phyloP scores from a whole-genome alignment of 2,888 invertebrate species.

The Dasypolia templi region DNA sequence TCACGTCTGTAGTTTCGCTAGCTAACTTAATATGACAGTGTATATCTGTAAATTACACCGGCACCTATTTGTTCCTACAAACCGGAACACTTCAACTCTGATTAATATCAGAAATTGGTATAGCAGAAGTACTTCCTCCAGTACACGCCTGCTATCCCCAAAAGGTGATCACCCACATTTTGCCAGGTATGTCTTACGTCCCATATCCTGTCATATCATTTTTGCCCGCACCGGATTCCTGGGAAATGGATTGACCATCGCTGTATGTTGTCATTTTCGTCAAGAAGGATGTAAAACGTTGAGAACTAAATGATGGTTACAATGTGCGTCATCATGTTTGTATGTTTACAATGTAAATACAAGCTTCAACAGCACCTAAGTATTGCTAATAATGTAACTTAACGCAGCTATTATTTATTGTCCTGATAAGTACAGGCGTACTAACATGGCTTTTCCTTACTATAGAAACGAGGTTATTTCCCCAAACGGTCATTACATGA shows the following conservation, averaged over 20 bases:
- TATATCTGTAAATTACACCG: no score
- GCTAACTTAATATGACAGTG: no score
- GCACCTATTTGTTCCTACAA: background rate
- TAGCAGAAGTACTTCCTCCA: background rate
- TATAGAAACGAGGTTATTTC: constrained; percentile 12
- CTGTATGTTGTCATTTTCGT: background rate
- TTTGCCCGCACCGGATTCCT: no score
- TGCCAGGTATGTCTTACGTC: no score
- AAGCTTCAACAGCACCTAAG: background rate
- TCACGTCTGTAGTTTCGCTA: no score
- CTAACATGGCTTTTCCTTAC: constrained; percentile 8
- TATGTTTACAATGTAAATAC: background rate
- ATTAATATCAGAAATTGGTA: background rate
- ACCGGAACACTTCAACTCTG: background rate
- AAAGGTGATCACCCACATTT: no score
- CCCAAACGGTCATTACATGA: background rate
- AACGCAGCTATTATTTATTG: constrained; percentile 9
- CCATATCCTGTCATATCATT: no score
- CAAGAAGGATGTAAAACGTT: background rate
- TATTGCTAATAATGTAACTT: constrained; percentile 3
- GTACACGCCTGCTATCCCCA: background rate
- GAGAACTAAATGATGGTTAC: constrained; percentile 10
- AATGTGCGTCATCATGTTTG: constrained; percentile 34
- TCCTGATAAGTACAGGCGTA: constrained; percentile 19
- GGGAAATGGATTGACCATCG: background rate